phyloP scores from a whole-genome alignment of 2,888 invertebrate genomes.

The Mamestra brassicae region DNA sequence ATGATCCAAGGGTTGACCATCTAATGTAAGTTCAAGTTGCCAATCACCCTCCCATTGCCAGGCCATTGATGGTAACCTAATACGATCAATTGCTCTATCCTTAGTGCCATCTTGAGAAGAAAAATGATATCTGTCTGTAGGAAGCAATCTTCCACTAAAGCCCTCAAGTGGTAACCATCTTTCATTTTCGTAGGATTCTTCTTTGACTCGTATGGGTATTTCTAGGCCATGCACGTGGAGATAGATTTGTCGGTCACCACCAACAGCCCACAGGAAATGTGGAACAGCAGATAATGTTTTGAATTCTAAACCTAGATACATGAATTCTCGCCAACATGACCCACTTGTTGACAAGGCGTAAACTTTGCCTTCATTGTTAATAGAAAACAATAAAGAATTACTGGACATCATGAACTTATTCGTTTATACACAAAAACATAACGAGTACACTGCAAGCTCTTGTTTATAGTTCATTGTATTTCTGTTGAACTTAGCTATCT shows the following conservation, averaged over 20 bases:
- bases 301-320: conserved; percentile 96
- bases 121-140: conserved; percentile 96
- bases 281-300: conserved; percentile 96
- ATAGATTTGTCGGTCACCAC: conserved; percentile 98
- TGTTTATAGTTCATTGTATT: conserved; percentile 29
- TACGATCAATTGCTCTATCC: conserved; percentile 95
- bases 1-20: conserved; percentile 96
- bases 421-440: conserved; percentile 27
- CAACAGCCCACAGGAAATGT: conserved; percentile 97
- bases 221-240: conserved; percentile 97
- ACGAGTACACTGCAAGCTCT: conserved; percentile 12
- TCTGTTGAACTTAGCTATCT: background rate
- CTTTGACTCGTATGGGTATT: conserved; percentile 97
- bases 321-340: conserved; percentile 96
- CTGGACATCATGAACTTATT: conserved; percentile 85
- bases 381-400: conserved; percentile 94
- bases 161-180: conserved; percentile 98
- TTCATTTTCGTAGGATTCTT: conserved; percentile 98
- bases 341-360: conserved; percentile 95
- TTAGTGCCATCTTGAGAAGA: conserved; percentile 96
- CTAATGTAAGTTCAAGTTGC: conserved; percentile 95
- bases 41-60: conserved; percentile 99
- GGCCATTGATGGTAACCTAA: conserved; percentile 97
- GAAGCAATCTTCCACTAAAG: conserved; percentile 95
- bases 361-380: conserved; percentile 97